Evolutionary conservation across 2,113 vertebrate genomes (phyloP).

Genomic region (Castor canadensis): DNA sequence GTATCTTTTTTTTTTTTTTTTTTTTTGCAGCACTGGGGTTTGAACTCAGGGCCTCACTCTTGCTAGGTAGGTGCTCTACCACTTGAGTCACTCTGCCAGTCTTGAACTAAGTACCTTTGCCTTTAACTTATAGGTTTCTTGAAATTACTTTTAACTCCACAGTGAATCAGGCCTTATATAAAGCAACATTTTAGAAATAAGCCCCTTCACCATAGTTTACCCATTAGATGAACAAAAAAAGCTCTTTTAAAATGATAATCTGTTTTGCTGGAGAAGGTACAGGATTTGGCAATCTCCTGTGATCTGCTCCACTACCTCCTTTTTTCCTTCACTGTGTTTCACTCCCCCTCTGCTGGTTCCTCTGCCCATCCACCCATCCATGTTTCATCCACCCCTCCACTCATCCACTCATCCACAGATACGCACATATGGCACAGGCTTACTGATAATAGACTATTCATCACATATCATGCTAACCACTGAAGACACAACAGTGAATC

Average conservation of each 20-base stretch:
- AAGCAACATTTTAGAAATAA: conserved; percentile 32
- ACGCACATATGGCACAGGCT: neutral
- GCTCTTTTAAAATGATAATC: neutral
- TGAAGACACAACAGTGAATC: neutral
- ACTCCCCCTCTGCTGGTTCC: neutral
- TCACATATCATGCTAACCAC: neutral
- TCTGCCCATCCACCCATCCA: neutral
- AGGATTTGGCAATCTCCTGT: neutral
- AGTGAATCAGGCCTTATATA: neutral
- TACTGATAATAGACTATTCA: neutral
- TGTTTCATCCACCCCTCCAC: neutral
- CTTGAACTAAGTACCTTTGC: neutral
- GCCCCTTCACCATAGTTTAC: neutral
- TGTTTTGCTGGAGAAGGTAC: neutral
- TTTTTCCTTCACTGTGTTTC: neutral
- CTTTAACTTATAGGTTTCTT: conserved; percentile 19
- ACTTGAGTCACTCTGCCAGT: no score
- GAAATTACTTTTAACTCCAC: neutral
- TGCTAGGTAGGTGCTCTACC: no score
- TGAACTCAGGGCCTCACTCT: no score
- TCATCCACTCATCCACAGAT: neutral
- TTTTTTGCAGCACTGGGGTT: no score
- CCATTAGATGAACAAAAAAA: neutral
- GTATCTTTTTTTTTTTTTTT: no score
- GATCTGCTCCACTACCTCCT: neutral